Evolutionary conservation across 2,888 invertebrate genomes (phyloP).

Genomic region (Busseola fusca): DNA sequence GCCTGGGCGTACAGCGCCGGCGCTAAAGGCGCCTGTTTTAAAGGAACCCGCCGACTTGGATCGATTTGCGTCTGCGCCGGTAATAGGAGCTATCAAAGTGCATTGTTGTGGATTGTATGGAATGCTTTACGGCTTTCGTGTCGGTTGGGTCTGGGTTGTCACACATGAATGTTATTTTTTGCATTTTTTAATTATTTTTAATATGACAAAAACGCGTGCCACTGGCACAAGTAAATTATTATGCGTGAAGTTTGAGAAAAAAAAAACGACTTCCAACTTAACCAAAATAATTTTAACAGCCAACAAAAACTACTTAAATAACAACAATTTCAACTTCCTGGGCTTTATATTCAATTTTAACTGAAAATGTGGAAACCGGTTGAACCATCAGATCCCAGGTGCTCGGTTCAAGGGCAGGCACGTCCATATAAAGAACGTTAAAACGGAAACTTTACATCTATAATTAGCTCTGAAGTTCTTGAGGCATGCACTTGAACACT

Average conservation of each 20-base stretch:
- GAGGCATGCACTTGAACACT: conserved; percentile 32
- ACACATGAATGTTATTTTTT: too few species aligned
- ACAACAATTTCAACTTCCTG: conserved; percentile 27
- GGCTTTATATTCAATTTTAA: conserved; percentile 38
- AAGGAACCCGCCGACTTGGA: conserved; percentile 4
- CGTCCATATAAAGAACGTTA: conserved; percentile 42
- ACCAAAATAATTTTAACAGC: conserved; percentile 6
- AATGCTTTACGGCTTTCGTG: conserved; percentile 22
- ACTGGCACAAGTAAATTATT: not conserved
- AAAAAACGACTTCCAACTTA: conserved; percentile 15
- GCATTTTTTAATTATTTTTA: not conserved
- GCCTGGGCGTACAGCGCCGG: conserved; percentile 26
- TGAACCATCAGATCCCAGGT: conserved; percentile 49
- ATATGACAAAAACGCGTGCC: too few species aligned
- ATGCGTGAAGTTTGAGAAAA: not conserved
- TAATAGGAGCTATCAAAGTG: conserved; percentile 26
- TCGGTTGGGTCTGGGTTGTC: too few species aligned
- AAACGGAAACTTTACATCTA: conserved; percentile 54
- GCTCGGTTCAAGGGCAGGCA: conserved; percentile 58
- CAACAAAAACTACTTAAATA: conserved; percentile 29
- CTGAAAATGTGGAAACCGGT: conserved; percentile 55
- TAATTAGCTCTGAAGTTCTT: conserved; percentile 46
- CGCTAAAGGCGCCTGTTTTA: conserved; percentile 28
- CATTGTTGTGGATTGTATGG: conserved; percentile 32
- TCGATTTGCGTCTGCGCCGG: conserved; percentile 12